These are phyloP conservation scores for Mormyrus hasselquistii DNA, from an alignment of 2,797 vertebrate species.

Conservation along the genomic window DNA sequence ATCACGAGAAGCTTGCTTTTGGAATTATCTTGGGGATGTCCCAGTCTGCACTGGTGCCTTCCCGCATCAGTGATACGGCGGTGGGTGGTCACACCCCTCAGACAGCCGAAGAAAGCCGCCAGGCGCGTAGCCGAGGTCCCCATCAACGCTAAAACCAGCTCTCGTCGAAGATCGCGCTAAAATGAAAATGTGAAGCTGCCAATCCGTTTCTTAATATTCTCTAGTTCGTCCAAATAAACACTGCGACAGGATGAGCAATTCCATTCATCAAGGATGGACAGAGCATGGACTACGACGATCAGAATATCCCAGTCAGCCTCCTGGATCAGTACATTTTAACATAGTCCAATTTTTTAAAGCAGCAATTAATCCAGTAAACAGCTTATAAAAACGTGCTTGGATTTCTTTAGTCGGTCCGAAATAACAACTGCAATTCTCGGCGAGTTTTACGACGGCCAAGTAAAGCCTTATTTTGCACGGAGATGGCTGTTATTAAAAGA, in stretches of 20 bases:
- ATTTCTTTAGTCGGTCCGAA: neutral
- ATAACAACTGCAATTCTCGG: neutral
- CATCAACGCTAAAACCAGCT: slow-evolving; percentile 19
- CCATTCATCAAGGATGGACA: neutral
- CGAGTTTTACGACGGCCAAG: neutral
- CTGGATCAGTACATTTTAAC: neutral
- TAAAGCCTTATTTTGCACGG: neutral
- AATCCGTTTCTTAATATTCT: neutral
- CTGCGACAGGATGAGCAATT: neutral
- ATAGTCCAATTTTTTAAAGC: neutral
- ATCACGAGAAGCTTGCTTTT: neutral
- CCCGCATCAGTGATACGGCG: neutral
- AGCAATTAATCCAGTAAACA: neutral
- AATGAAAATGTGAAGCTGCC: slow-evolving; percentile 26
- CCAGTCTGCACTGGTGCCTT: neutral
- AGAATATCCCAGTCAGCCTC: neutral
- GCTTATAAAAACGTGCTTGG: neutral
- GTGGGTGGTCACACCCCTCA: neutral
- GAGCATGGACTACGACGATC: neutral
- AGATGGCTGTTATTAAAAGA: neutral
- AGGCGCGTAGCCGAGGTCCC: slow-evolving; percentile 3
- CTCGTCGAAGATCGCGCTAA: slow-evolving; percentile 8
- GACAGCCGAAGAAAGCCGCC: neutral
- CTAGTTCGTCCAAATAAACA: neutral
- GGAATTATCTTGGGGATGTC: neutral